Percentiles rank a stretch among this genome's conserved stretches.
phyloP scores from a whole-genome alignment of 1,140 invertebrate species.

The Lanistes nyassanus region DNA sequence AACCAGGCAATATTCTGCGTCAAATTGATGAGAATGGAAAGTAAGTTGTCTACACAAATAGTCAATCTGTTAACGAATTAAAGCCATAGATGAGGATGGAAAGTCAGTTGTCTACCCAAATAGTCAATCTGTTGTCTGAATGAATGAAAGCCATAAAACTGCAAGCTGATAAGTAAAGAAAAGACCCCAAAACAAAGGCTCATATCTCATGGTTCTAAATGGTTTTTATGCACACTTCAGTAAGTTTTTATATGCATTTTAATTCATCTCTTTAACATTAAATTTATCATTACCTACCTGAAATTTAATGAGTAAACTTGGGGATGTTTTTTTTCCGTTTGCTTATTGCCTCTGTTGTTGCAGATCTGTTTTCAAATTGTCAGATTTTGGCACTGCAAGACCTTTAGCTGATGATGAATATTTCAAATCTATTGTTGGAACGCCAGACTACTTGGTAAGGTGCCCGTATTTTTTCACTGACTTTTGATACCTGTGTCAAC shows the following conservation, averaged over 20 bases:
- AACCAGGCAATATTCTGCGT: slow-evolving; percentile 98
- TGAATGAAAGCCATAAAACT: no score
- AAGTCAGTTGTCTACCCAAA: not conserved
- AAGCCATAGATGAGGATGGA: not conserved
- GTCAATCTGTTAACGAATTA: not conserved
- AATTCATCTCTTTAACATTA: no score
- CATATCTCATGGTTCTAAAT: no score
- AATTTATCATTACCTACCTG: no score
- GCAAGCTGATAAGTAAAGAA: not conserved
- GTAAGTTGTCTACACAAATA: slow-evolving; percentile 28
- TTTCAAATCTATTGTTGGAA: slow-evolving; percentile 95
- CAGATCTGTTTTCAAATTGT: slow-evolving; percentile 88
- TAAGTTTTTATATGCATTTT: no score
- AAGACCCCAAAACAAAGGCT: no score
- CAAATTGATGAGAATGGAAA: slow-evolving; percentile 90
- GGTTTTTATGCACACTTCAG: no score
- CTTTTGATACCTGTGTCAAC: not conserved
- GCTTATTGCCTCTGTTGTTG: slow-evolving; percentile 14
- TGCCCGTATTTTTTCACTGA: not conserved
- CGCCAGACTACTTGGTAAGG: slow-evolving; percentile 88
- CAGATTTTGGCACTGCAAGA: slow-evolving; percentile 95
- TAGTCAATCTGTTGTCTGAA: not conserved
- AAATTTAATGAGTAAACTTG: not conserved
- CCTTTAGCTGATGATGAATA: slow-evolving; percentile 93
- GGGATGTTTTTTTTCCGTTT: not conserved